Evolutionary conservation across 2,113 vertebrate species (phyloP).

Genomic region (Channa maculata): DNA sequence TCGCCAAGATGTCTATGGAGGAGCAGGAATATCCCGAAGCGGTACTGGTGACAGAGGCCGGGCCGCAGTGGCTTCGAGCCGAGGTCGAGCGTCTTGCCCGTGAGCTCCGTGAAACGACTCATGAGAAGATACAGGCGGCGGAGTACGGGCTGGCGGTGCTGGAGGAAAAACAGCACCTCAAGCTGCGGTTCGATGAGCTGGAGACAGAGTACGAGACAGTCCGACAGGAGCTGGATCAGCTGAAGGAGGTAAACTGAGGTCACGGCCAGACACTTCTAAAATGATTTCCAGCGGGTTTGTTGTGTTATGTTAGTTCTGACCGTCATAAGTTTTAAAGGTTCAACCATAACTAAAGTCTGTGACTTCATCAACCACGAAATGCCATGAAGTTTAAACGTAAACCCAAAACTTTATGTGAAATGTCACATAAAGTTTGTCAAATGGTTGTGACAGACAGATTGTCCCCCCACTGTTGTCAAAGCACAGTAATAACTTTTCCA

Average conservation of each 20-base stretch:
- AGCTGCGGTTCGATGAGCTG: conserved; percentile 93
- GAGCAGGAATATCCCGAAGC: conserved; percentile 86
- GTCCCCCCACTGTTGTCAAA: no score
- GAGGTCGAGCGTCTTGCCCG: conserved; percentile 91
- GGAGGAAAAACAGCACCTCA: conserved; percentile 97
- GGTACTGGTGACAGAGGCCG: conserved; percentile 89
- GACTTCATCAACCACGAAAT: no score
- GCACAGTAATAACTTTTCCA: background rate
- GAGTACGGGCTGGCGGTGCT: conserved; percentile 96
- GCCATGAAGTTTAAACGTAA: no score
- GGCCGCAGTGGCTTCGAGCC: conserved; percentile 89
- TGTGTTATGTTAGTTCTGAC: no score
- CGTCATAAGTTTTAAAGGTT: no score
- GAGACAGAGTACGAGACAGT: conserved; percentile 92
- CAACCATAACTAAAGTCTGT: no score
- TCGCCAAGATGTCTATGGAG: conserved; percentile 85
- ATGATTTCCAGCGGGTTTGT: no score
- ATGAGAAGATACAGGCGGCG: conserved; percentile 97
- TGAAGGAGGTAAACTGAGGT: conserved; percentile 89
- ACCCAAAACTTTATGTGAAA: no score
- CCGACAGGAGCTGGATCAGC: conserved; percentile 92
- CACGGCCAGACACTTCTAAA: conserved; percentile 8
- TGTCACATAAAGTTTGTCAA: no score
- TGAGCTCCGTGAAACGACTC: conserved; percentile 93
- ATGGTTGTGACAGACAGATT: no score